Evolutionary conservation across 2,113 vertebrate genomes (phyloP), one percentile per base, ranked within the genome.

Genomic region (Beaufortia kweichowensis): DNA sequence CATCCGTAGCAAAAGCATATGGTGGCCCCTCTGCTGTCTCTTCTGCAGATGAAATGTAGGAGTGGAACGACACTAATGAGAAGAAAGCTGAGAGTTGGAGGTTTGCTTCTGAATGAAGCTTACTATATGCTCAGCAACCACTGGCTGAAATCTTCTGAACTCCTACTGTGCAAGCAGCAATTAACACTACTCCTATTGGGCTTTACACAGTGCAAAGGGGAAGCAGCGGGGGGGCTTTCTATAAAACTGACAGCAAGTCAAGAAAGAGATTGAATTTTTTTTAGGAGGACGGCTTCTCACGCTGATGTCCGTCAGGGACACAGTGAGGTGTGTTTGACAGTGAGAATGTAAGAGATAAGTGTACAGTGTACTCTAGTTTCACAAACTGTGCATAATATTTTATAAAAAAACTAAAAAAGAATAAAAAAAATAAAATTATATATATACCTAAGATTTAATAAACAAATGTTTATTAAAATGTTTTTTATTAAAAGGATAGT

Each of bases 101-200:
- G 71, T 78, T 61, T 33, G 29, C n/a, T 57, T 60, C 24, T 23
- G 57, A 67, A 28, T 63, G n/a, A 55, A 76, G 39, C 56, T 64
- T 19, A 33, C 56, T 63, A 41, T 68, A 26, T 28, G 53, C 43
- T 76, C 31, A 56, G 70, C 64, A 55, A 73, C 59, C 72, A 65
- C 68, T 67, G 57, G 67, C 75, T 41, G 70, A 62, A 68, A 80
- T 50, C 76, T 76, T 39, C 23, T 24, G 63, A 68, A 28, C 65
- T 21, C 73, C 73, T 48, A 71, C 66, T 61, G 72, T 0, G 72
- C 12, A 41, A 55, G 59, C 73, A 80, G 63, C 79, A 81, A 83
- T 78, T 76, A 79, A 72, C 76, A 76, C 72, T 57, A 35, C 55
- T 78, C 72, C 63, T 53, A 55, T 62, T 78, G 60, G 75, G 55